Percentiles rank a stretch among this genome's conserved stretches.
Evolutionary conservation across 2,113 vertebrate genomes (phyloP).

Genomic region (Corythaixoides concolor): DNA sequence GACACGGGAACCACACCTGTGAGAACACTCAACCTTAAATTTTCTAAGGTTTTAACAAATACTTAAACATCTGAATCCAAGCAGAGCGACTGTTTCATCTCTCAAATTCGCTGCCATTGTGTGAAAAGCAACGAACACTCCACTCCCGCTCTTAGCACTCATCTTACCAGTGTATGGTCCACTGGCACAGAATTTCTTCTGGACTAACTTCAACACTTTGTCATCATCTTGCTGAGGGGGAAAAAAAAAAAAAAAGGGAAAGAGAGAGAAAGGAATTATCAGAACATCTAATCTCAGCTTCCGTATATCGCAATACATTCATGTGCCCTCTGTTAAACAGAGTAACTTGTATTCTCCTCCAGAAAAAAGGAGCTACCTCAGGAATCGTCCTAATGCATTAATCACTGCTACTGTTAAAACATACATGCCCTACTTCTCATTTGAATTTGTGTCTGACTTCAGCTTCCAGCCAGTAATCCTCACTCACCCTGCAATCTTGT

Average conservation of each 20-base stretch:
- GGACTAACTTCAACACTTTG: constrained; percentile 88
- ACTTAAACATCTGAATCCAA: not conserved
- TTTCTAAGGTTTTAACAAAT: not conserved
- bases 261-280: not conserved
- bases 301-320: not conserved
- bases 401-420: not conserved
- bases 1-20: not conserved
- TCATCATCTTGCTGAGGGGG: constrained; percentile 85
- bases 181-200: constrained; percentile 98
- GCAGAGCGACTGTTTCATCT: not conserved
- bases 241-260: not conserved
- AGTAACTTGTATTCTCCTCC: not conserved
- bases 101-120: not conserved
- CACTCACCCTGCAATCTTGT: not conserved
- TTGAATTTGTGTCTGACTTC: not conserved
- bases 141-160: not conserved
- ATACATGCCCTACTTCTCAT: not conserved
- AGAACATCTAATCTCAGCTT: no score
- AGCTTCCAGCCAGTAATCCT: not conserved
- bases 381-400: not conserved
- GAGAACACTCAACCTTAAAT: not conserved
- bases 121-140: not conserved
- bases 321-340: not conserved
- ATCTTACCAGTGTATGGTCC: constrained; percentile 90
- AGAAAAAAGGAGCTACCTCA: not conserved